These are phyloP conservation scores for Melipona beecheii DNA, from an alignment of 2,888 invertebrate genomes.

Conservation along the genomic window DNA sequence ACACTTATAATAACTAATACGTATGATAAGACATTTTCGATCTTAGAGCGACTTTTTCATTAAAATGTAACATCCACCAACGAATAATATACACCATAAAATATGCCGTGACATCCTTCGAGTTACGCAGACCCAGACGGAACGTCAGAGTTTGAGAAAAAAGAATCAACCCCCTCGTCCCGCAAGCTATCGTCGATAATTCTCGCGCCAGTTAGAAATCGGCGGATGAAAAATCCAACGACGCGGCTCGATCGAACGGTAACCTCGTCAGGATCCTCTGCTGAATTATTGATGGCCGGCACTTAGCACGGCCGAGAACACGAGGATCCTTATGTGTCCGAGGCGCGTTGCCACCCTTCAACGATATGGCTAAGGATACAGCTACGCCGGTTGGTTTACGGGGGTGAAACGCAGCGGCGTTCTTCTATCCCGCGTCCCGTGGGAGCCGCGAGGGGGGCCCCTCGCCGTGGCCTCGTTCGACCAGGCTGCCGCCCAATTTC, in stretches of 20 bases:
- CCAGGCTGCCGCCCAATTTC: constrained; percentile 85
- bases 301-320: constrained; percentile 74
- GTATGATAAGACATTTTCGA: too few relatives aligned
- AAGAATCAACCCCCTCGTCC: too few relatives aligned
- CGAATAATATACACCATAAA: too few relatives aligned
- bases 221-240: constrained; percentile 47
- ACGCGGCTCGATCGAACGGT: constrained; percentile 65
- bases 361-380: constrained; percentile 65
- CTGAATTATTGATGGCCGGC: constrained; percentile 83
- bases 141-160: too few relatives aligned
- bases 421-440: constrained; percentile 63
- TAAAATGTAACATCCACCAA: too few relatives aligned
- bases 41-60: too few relatives aligned
- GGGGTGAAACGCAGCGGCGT: constrained; percentile 37
- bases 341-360: constrained; percentile 63
- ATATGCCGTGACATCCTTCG: too few relatives aligned
- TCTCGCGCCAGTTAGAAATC: constrained; percentile 38
- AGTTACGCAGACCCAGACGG: too few relatives aligned
- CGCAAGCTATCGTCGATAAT: constrained; percentile 32
- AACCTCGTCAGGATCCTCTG: constrained; percentile 82
- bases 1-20: too few relatives aligned
- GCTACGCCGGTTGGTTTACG: constrained; percentile 21
- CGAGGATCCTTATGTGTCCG: constrained; percentile 70
- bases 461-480: constrained; percentile 62
- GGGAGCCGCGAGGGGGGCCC: constrained; percentile 71